Conservation (phyloP, 2,113 vertebrate genomes). For the Thunnus thynnus region DNA sequence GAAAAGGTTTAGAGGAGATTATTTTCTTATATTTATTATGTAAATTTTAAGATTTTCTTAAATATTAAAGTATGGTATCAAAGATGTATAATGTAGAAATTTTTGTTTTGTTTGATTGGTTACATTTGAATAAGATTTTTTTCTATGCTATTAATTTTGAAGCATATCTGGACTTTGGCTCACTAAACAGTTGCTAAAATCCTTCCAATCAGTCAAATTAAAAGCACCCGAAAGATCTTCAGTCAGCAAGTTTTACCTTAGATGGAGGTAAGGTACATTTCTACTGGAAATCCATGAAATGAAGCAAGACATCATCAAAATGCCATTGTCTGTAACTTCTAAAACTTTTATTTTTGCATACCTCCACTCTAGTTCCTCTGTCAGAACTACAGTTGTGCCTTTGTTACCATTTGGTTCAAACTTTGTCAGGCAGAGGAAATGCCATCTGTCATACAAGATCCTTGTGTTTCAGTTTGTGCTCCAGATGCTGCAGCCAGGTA, state of each 20-base stretch:
- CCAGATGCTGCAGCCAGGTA: slow-evolving; percentile 55
- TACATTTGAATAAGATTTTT: neutral
- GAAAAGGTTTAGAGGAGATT: neutral
- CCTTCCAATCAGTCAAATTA: no score
- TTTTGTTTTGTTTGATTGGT: no score
- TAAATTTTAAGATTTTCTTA: neutral
- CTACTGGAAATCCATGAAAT: neutral
- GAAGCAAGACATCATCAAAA: neutral
- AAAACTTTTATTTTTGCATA: neutral
- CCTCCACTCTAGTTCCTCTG: neutral
- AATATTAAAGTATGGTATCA: neutral
- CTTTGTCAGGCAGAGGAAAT: slow-evolving; percentile 15
- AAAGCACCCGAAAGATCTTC: no score
- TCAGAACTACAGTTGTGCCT: neutral
- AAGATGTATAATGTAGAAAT: no score
- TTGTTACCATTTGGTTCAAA: slow-evolving; percentile 8
- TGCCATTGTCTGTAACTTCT: neutral
- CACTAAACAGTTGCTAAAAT: no score
- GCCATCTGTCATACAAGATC: slow-evolving; percentile 53
- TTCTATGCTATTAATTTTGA: neutral
- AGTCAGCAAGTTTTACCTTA: no score
- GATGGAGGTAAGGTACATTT: no score
- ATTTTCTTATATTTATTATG: neutral
- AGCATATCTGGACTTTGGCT: neutral
- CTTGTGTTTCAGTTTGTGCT: slow-evolving; percentile 11